Evolutionary conservation across 2,113 vertebrate genomes (phyloP), one percentile per base, ranked within the genome.

Genomic region (Pandion haliaetus): DNA sequence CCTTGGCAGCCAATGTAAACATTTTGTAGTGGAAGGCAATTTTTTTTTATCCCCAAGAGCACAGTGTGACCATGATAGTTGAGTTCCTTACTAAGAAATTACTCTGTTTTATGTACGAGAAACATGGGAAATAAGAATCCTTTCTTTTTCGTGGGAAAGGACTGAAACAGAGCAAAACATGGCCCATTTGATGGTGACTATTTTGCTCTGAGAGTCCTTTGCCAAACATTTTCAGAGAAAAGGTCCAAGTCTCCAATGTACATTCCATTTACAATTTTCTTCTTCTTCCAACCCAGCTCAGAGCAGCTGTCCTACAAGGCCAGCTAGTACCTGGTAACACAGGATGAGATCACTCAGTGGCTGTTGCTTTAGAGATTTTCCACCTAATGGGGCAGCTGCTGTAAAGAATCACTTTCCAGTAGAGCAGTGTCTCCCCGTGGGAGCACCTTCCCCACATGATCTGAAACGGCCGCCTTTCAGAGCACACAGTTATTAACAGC

Each of bases 1-100:
- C 70, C 32, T 49, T 5, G 0, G 83, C 93, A 97, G 95, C 98
- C 98, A 98, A 98, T 98, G 97, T 98, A 95, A 97, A 98, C 97
- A 98, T 97, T 97, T 95, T 97, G 97, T 98, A 98, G 98, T 98
- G 82, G 97, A 98, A 98, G 97, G 98, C 97, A 98, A 98, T 97
- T 98, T 97, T 97, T 98, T 98, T 98, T 90, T 61, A 67, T 54
- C 78, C 78, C 78, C 62, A 59, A 62, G 80, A 96, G 88, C 88
- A 90, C 65, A 89, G 79, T 54, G 58, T 82, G 81, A 93, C 45
- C 49, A 91, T 47, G 85, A 95, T 54, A 92, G 81, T 34, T 32
- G 28, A 89, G 61, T 52, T 94, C 44, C 74, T 91, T 91, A 67
- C 50, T 58, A 63, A 82, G 67, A 92, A 93, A 89, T 55, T 44